phyloP scores from a whole-genome alignment of 2,888 invertebrate species.

The Athetis lepigone region DNA sequence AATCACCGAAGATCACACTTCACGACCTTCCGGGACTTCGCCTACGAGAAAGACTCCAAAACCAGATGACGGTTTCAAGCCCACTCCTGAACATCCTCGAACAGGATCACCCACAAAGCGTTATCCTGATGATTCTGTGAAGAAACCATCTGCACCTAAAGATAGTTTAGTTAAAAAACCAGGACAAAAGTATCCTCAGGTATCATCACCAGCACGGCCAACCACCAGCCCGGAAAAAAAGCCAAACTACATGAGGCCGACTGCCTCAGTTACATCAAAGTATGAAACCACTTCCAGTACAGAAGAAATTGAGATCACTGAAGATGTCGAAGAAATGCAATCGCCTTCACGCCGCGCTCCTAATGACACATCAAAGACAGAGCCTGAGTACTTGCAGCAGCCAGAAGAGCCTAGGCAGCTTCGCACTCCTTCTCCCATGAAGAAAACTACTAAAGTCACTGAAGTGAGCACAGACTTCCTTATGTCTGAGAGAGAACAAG shows the following conservation, averaged over 20 bases:
- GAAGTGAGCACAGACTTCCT: conserved; percentile 74
- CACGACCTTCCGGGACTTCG: conserved; percentile 11
- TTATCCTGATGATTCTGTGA: conserved; percentile 18
- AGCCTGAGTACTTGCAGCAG: conserved; percentile 43
- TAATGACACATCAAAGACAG: conserved; percentile 37
- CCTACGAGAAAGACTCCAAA: conserved; percentile 33
- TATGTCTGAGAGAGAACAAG: conserved; percentile 81
- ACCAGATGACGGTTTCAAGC: conserved; percentile 13
- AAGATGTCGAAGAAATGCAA: conserved; percentile 31
- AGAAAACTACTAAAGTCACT: conserved; percentile 63
- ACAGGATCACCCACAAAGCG: conserved; percentile 31
- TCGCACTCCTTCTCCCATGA: conserved; percentile 71
- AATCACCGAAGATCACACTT: conserved; percentile 34
- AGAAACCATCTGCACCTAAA: conserved; percentile 18
- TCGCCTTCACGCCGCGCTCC: conserved; percentile 51
- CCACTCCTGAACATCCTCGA: conserved; percentile 7
- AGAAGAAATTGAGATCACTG: conserved; percentile 50
- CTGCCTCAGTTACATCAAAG: conserved; percentile 52
- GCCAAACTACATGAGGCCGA: conserved; percentile 56
- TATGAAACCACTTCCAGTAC: conserved; percentile 54
- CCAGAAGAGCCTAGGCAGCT: conserved; percentile 63
- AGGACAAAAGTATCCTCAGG: conserved; percentile 33
- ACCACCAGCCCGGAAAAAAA: conserved; percentile 65
- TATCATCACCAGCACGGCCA: conserved; percentile 34
- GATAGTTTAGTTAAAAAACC: conserved; percentile 21